A percentile compares a stretch with the other conserved stretches of the same genome.
Conservation (phyloP, 2,888 invertebrate genomes). For the Dynastes tityus region DNA sequence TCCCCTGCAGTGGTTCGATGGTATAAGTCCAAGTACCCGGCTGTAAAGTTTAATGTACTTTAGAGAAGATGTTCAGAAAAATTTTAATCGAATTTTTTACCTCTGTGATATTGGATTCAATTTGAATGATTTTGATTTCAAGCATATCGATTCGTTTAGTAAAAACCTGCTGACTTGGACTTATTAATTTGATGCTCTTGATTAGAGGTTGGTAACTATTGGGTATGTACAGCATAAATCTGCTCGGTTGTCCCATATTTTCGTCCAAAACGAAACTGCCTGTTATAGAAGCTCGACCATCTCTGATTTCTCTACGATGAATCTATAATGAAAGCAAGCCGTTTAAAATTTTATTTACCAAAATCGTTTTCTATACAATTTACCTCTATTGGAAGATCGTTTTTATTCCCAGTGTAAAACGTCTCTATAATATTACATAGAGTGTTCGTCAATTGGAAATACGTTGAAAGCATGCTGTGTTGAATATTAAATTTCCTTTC, state of each 20-base stretch:
- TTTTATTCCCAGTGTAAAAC: constrained; percentile 70
- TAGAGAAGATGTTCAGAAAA: background rate
- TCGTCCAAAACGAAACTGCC: constrained; percentile 74
- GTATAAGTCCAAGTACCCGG: constrained; percentile 76
- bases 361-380: background rate
- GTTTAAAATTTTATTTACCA: too few relatives aligned
- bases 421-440: constrained; percentile 70
- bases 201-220: constrained; percentile 73
- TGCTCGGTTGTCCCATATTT: constrained; percentile 72
- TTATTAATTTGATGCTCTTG: constrained; percentile 70
- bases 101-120: constrained; percentile 73
- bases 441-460: constrained; percentile 72
- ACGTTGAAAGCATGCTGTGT: constrained; percentile 72
- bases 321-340: constrained; percentile 64
- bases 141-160: constrained; percentile 71
- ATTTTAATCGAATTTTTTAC: constrained; percentile 55
- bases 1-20: constrained; percentile 74
- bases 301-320: constrained; percentile 71
- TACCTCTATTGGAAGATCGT: constrained; percentile 71
- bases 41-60: constrained; percentile 60
- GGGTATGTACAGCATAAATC: constrained; percentile 73
- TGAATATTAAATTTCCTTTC: constrained; percentile 74
- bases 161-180: constrained; percentile 71
- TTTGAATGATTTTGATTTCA: constrained; percentile 71
- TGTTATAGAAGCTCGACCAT: constrained; percentile 69